phyloP scores from a whole-genome alignment of 1,140 invertebrate species.

The Mylabris phalerata region DNA sequence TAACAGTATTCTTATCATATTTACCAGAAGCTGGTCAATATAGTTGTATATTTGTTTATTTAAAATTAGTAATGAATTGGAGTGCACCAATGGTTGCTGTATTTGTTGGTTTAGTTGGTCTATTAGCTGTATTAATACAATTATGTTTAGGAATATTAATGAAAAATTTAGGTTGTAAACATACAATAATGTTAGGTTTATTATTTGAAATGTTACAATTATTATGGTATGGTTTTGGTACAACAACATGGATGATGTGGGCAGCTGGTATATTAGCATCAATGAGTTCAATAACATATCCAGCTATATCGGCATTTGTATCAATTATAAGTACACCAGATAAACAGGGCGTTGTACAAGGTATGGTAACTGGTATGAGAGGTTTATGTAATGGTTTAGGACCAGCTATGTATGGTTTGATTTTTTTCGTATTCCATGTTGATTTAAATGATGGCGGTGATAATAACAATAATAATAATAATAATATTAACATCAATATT shows the following conservation, averaged over 20 bases:
- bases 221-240: constrained; percentile 94
- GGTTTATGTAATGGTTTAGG: constrained; percentile 90
- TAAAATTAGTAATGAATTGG: constrained; percentile 97
- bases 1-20: constrained; percentile 96
- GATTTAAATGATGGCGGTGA: constrained; percentile 74
- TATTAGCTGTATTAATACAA: constrained; percentile 94
- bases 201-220: constrained; percentile 95
- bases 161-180: constrained; percentile 84
- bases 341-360: constrained; percentile 96
- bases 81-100: constrained; percentile 90
- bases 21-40: constrained; percentile 98
- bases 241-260: constrained; percentile 96
- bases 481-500: no score
- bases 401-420: constrained; percentile 93
- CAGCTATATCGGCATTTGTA: constrained; percentile 98
- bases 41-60: constrained; percentile 99
- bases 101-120: constrained; percentile 95
- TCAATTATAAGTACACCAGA: constrained; percentile 94
- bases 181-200: constrained; percentile 94
- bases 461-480: background rate
- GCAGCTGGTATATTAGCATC: constrained; percentile 92
- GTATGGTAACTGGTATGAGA: constrained; percentile 92
- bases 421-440: constrained; percentile 98
- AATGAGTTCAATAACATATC: constrained; percentile 93
- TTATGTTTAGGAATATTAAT: constrained; percentile 46